phyloP scores from a whole-genome alignment of 1,140 invertebrate genomes.

The silkworm (Bombyx mori) region DNA sequence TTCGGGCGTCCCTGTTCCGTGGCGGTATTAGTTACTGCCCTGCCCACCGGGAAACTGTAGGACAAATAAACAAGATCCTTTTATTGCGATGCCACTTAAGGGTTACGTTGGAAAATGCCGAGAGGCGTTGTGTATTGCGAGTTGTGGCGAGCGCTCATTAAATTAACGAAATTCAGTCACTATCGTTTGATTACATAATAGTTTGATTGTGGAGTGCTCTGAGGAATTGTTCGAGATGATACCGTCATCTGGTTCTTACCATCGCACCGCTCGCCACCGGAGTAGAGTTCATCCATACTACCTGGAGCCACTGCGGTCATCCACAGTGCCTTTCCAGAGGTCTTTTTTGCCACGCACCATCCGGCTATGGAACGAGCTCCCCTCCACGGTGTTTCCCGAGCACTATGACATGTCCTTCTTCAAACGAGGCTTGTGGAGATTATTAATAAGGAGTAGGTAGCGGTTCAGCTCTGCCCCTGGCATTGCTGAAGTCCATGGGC shows the following conservation, averaged over 20 bases:
- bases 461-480: no score
- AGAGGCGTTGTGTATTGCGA: constrained; percentile 17
- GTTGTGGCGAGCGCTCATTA: neutral
- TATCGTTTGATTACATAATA: neutral
- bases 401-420: no score
- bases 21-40: constrained; percentile 8
- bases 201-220: neutral
- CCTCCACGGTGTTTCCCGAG: no score
- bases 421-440: no score
- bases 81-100: constrained; percentile 29
- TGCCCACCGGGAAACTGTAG: constrained; percentile 6
- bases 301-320: no score
- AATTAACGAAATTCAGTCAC: neutral
- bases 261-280: no score
- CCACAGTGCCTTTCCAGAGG: no score
- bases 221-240: neutral
- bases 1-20: constrained; percentile 2
- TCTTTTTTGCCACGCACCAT: no score
- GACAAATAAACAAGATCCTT: constrained; percentile 28
- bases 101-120: constrained; percentile 15
- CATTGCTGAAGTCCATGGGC: no score
- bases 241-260: neutral
- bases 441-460: no score
- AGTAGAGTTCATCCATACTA: no score
- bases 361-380: no score